phyloP scores from a whole-genome alignment of 1,140 invertebrate genomes.

The Drosophila auraria region DNA sequence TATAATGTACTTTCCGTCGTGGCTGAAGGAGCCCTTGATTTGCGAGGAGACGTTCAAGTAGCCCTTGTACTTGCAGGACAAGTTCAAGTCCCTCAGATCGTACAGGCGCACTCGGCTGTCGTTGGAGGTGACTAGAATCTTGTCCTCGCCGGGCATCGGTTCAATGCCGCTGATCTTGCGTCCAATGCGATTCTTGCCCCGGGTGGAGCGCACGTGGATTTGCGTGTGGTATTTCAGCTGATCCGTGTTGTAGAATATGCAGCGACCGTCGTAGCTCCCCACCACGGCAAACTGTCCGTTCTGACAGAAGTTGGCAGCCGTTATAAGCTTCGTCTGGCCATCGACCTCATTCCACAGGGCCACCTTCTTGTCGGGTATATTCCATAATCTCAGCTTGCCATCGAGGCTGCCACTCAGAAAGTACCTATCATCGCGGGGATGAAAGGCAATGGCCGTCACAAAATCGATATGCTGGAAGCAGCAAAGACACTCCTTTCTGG shows the following conservation, averaged over 20 bases:
- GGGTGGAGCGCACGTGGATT: slow-evolving; percentile 96
- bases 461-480: slow-evolving; percentile 99
- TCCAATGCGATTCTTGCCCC: slow-evolving; percentile 97
- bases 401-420: slow-evolving; percentile 98
- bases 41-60: slow-evolving; percentile 98
- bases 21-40: slow-evolving; percentile 98
- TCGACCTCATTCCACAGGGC: slow-evolving; percentile 99
- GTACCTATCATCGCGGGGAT: slow-evolving; percentile 97
- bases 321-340: slow-evolving; percentile 97
- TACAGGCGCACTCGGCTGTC: slow-evolving; percentile 98
- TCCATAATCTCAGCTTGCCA: slow-evolving; percentile 98
- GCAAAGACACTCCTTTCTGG: slow-evolving; percentile 97
- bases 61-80: slow-evolving; percentile 98
- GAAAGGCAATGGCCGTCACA: slow-evolving; percentile 99
- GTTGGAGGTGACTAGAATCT: slow-evolving; percentile 99
- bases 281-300: slow-evolving; percentile 99
- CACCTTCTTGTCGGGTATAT: slow-evolving; percentile 99
- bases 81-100: slow-evolving; percentile 96
- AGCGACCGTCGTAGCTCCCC: slow-evolving; percentile 98
- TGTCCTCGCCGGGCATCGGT: slow-evolving; percentile 97
- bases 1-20: slow-evolving; percentile 98
- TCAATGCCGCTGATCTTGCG: slow-evolving; percentile 99
- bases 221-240: slow-evolving; percentile 99
- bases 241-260: slow-evolving; percentile 99
- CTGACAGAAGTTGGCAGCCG: slow-evolving; percentile 98